Conservation (phyloP, 2,888 invertebrate species). For the Drosophila ezoana region DNA sequence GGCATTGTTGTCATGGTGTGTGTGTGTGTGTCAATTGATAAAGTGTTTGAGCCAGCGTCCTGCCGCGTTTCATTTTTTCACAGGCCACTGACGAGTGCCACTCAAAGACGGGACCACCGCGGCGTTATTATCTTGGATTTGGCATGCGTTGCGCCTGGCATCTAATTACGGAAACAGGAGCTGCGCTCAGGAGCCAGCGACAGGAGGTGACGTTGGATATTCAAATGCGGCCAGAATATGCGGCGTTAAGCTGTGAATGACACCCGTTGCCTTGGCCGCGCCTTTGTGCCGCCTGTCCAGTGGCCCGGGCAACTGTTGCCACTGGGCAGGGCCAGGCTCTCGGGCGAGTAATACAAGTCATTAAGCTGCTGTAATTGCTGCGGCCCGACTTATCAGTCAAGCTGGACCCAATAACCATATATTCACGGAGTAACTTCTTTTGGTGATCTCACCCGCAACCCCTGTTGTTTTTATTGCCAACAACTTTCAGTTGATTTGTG, state of each 20-base stretch:
- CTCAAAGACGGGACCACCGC: conserved; percentile 69
- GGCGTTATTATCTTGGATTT: conserved; percentile 76
- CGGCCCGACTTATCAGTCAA: conserved; percentile 49
- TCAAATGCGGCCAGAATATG: conserved; percentile 49
- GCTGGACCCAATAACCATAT: conserved; percentile 69
- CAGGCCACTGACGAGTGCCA: conserved; percentile 76
- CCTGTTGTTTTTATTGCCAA: conserved; percentile 68
- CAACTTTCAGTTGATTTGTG: conserved; percentile 70
- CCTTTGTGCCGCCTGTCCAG: conserved; percentile 39
- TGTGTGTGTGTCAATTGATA: conserved; percentile 66
- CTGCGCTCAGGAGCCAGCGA: conserved; percentile 3
- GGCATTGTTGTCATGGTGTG: conserved; percentile 68
- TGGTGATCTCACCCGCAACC: conserved; percentile 20
- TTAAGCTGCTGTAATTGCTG: conserved; percentile 74
- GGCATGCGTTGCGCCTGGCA: conserved; percentile 71
- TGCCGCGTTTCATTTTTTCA: conserved; percentile 60
- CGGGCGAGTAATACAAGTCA: conserved; percentile 70
- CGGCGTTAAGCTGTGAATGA: conserved; percentile 63
- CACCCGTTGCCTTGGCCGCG: conserved; percentile 64
- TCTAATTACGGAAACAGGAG: conserved; percentile 73
- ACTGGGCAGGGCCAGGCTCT: conserved; percentile 16
- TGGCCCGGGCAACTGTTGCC: conserved; percentile 49
- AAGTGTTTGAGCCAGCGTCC: conserved; percentile 71
- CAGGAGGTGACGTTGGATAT: conserved; percentile 41
- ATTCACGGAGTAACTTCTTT: conserved; percentile 33